phyloP scores from a whole-genome alignment of 2,888 invertebrate species.

The Tricholauxania praeusta region DNA sequence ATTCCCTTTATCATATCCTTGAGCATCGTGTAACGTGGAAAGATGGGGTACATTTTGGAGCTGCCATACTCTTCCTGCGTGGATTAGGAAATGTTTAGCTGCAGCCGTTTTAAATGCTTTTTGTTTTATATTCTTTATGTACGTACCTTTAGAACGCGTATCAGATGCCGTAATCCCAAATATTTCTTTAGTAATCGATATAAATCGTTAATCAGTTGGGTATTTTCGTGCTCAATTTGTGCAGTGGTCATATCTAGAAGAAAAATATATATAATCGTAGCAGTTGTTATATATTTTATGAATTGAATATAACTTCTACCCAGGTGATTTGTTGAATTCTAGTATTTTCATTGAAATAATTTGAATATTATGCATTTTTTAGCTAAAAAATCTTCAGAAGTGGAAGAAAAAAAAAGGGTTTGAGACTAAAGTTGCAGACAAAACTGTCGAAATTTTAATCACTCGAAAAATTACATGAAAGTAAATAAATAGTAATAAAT shows the following conservation, averaged over 20 bases:
- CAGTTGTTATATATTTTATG: too few relatives aligned
- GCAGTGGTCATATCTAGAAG: conserved; percentile 88
- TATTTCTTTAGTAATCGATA: conserved; percentile 93
- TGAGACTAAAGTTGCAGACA: neutral
- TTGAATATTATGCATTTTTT: neutral
- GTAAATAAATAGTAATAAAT: too few relatives aligned
- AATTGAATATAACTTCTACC: too few relatives aligned
- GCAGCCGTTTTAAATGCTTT: conserved; percentile 5
- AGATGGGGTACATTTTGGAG: conserved; percentile 93
- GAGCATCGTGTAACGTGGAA: conserved; percentile 93
- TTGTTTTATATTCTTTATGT: neutral
- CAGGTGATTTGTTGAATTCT: too few relatives aligned
- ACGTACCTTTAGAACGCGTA: conserved; percentile 85
- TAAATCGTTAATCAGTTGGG: conserved; percentile 93
- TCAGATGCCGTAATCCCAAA: conserved; percentile 87
- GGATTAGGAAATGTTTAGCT: conserved; percentile 47
- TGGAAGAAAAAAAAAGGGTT: neutral
- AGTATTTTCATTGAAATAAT: too few relatives aligned
- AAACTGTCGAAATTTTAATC: neutral
- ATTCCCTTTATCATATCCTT: conserved; percentile 98
- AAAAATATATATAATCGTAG: too few relatives aligned
- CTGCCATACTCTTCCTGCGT: conserved; percentile 87
- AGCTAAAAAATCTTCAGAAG: neutral
- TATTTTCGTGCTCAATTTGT: conserved; percentile 93
- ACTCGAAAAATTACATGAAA: conserved; percentile 1